Percentiles rank a stretch among this genome's conserved stretches.
phyloP scores from a whole-genome alignment of 2,888 invertebrate genomes.

The Mesochorus sp. region DNA sequence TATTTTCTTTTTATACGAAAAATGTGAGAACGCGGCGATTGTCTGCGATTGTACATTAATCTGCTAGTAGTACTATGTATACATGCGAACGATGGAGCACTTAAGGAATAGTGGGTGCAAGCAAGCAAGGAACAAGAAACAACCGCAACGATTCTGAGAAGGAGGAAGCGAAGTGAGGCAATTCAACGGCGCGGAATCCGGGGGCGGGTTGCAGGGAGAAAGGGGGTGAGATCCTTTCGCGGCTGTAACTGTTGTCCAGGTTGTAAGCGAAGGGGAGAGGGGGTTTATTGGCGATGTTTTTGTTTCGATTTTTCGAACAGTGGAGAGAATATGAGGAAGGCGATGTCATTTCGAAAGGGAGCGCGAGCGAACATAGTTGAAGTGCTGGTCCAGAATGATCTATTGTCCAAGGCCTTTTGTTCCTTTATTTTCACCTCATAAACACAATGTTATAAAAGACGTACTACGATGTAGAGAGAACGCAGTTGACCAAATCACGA shows the following conservation, averaged over 20 bases:
- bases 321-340: conserved; percentile 25
- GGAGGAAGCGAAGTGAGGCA: too few relatives aligned
- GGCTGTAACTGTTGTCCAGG: background rate
- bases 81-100: too few relatives aligned
- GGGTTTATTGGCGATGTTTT: conserved; percentile 46
- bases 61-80: too few relatives aligned
- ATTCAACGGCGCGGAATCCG: background rate
- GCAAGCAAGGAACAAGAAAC: too few relatives aligned
- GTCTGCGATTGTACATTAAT: too few relatives aligned
- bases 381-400: conserved; percentile 52
- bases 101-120: too few relatives aligned
- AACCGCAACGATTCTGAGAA: too few relatives aligned
- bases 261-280: conserved; percentile 24
- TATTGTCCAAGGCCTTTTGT: conserved; percentile 68
- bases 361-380: background rate
- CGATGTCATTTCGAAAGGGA: conserved; percentile 33
- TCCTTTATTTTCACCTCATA: conserved; percentile 40
- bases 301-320: conserved; percentile 47
- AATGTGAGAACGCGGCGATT: too few relatives aligned
- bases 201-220: background rate
- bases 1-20: too few relatives aligned
- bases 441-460: conserved; percentile 14
- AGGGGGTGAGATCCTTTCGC: background rate
- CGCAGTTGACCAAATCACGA: conserved; percentile 42
- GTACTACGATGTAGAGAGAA: background rate